Percentiles rank a stretch among this genome's conserved stretches.
These are phyloP conservation scores for Mus pahari DNA, from an alignment of 2,113 vertebrate genomes.

Conservation along the genomic window DNA sequence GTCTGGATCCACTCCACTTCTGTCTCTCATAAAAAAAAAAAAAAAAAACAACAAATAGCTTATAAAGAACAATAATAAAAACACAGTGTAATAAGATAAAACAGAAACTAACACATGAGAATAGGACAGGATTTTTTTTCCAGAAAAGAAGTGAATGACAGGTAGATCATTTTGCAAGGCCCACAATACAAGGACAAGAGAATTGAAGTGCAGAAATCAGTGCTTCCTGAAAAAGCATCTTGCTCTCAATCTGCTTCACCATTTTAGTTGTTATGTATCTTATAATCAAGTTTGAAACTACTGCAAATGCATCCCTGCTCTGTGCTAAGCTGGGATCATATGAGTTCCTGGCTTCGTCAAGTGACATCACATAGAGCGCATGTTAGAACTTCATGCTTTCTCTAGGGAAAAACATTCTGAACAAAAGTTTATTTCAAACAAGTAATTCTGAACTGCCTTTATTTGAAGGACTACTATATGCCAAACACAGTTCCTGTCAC, in stretches of 20 bases:
- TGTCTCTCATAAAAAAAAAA: neutral
- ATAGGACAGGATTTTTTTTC: neutral
- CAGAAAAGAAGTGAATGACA: neutral
- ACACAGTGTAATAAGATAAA: neutral
- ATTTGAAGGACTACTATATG: neutral
- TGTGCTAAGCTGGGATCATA: neutral
- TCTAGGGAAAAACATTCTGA: neutral
- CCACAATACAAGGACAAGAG: too few species aligned
- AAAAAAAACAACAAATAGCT: neutral
- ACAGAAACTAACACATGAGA: neutral
- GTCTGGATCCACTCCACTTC: neutral
- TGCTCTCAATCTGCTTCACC: neutral
- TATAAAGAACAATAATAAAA: neutral
- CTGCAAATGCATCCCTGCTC: neutral
- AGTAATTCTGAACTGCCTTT: neutral
- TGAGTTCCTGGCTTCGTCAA: neutral
- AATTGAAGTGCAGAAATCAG: neutral
- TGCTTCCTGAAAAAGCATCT: neutral
- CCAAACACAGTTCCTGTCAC: neutral
- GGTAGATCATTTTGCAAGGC: neutral
- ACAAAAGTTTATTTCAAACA: slow-evolving; percentile 21
- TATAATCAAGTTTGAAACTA: neutral
- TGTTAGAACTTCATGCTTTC: neutral
- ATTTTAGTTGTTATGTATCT: neutral
- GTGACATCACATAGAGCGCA: neutral